A percentile compares a stretch with the other conserved stretches of the same genome.
Conservation (phyloP, 2,113 vertebrate species). For the Tichodroma muraria region DNA sequence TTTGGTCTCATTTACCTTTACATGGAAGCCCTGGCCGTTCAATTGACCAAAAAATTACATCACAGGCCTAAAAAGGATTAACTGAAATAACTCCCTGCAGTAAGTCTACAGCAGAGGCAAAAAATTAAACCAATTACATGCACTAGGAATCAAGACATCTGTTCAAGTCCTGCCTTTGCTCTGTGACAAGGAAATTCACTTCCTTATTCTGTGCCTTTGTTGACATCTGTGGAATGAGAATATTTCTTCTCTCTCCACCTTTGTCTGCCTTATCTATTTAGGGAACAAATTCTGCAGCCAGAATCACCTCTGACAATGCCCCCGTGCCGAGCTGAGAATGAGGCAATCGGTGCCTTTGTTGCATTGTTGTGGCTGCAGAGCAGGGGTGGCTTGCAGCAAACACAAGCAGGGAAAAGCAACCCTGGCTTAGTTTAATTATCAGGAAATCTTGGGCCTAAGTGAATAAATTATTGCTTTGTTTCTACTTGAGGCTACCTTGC, state of each 20-base stretch:
- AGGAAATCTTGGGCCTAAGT: neutral
- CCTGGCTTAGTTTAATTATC: neutral
- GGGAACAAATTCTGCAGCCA: neutral
- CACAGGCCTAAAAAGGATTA: neutral
- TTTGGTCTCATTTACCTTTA: neutral
- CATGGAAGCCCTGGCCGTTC: neutral
- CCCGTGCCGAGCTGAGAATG: neutral
- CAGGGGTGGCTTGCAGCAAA: neutral
- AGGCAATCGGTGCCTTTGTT: neutral
- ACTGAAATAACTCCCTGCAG: neutral
- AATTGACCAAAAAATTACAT: neutral
- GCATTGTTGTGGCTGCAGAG: neutral
- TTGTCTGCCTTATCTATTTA: neutral
- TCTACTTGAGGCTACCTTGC: neutral
- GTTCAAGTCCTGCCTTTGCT: constrained; percentile 6
- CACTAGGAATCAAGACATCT: neutral
- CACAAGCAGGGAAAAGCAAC: neutral
- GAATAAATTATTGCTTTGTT: neutral
- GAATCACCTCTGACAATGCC: neutral
- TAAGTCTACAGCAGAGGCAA: neutral
- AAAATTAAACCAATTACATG: neutral
- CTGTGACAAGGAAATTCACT: neutral
- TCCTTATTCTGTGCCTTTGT: neutral
- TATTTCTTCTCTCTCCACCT: neutral
- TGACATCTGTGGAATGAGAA: neutral